Evolutionary conservation across 2,113 vertebrate species (phyloP).

Genomic region (Petromus typicus): DNA sequence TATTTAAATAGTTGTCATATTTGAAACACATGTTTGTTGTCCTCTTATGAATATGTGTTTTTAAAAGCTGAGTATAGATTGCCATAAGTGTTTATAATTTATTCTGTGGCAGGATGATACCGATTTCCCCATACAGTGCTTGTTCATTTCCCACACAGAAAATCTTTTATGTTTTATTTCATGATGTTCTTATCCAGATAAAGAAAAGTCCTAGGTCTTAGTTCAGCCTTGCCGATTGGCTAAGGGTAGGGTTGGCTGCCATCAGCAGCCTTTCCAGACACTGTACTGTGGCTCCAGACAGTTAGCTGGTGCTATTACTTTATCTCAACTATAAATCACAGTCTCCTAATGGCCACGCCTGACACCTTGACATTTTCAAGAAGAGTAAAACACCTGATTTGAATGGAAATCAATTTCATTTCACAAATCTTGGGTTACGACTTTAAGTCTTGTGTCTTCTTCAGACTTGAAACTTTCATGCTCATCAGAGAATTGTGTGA

Average conservation of each 20-base stretch:
- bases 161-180: conserved; percentile 80
- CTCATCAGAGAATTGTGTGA: conserved; percentile 70
- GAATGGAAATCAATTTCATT: conserved; percentile 90
- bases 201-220: conserved; percentile 61
- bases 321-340: conserved; percentile 88
- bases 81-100: conserved; percentile 79
- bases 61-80: conserved; percentile 72
- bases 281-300: conserved; percentile 90
- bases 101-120: conserved; percentile 57
- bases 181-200: conserved; percentile 78
- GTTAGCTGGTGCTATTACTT: conserved; percentile 90
- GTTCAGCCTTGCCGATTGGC: conserved; percentile 76
- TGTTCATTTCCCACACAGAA: conserved; percentile 76
- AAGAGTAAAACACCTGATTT: conserved; percentile 88
- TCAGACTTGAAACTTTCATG: conserved; percentile 56
- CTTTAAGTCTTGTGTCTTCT: conserved; percentile 65
- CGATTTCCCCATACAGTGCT: conserved; percentile 48
- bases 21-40: conserved; percentile 73
- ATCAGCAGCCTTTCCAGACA: conserved; percentile 89
- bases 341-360: conserved; percentile 83
- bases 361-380: conserved; percentile 89
- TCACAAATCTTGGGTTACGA: conserved; percentile 81
- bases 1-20: conserved; percentile 81
- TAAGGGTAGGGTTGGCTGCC: conserved; percentile 80
- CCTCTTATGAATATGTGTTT: conserved; percentile 80